These are phyloP conservation scores for Conistra vaccinii DNA, from an alignment of 2,888 invertebrate species.

Conservation along the genomic window DNA sequence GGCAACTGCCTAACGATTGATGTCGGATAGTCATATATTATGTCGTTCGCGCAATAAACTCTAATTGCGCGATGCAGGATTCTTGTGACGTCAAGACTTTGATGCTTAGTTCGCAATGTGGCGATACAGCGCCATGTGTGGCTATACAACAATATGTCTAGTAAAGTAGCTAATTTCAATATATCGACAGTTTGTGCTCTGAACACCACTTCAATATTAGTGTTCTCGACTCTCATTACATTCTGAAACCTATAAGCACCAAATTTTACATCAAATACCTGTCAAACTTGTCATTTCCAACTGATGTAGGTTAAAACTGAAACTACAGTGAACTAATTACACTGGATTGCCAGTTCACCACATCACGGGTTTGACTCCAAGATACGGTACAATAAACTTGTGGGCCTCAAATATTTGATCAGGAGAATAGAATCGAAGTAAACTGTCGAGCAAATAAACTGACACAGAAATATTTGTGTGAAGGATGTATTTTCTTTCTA, in stretches of 20 bases:
- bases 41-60: too few relatives aligned
- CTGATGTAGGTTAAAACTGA: constrained; percentile 42
- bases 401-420: constrained; percentile 49
- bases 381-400: constrained; percentile 36
- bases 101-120: too few relatives aligned
- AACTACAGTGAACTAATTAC: constrained; percentile 48
- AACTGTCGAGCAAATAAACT: constrained; percentile 36
- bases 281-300: constrained; percentile 42
- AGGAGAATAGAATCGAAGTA: constrained; percentile 26
- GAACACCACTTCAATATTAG: background rate
- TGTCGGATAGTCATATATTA: too few relatives aligned
- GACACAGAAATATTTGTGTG: background rate
- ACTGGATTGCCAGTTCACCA: constrained; percentile 18
- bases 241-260: constrained; percentile 18
- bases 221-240: constrained; percentile 4
- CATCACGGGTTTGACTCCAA: constrained; percentile 34
- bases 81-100: too few relatives aligned
- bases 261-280: constrained; percentile 33
- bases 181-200: background rate
- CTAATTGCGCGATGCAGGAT: too few relatives aligned
- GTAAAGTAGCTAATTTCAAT: background rate
- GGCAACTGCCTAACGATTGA: too few relatives aligned
- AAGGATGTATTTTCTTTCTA: background rate
- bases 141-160: too few relatives aligned
- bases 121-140: too few relatives aligned